These are phyloP conservation scores for Drosophila pachea DNA, from an alignment of 1,140 invertebrate species.

Conservation along the genomic window DNA sequence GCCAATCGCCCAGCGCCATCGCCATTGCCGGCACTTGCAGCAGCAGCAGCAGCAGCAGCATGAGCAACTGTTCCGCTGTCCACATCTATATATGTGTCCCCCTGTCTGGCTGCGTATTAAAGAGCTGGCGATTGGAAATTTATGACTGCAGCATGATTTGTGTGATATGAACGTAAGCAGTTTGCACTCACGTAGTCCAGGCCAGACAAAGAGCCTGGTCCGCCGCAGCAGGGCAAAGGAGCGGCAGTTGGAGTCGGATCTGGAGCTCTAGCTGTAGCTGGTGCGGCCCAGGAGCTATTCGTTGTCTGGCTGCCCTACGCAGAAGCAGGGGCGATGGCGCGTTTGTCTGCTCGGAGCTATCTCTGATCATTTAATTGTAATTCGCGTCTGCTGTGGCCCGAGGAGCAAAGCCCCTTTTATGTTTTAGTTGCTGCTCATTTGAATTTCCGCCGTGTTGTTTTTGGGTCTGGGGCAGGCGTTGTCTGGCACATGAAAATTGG, in stretches of 20 bases:
- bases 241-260: neutral
- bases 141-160: slow-evolving; percentile 77
- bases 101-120: slow-evolving; percentile 36
- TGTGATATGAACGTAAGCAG: slow-evolving; percentile 75
- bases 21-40: slow-evolving; percentile 34
- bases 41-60: slow-evolving; percentile 31
- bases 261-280: slow-evolving; percentile 12
- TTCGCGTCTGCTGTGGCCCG: slow-evolving; percentile 57
- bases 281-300: slow-evolving; percentile 17
- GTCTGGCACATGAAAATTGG: slow-evolving; percentile 54
- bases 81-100: slow-evolving; percentile 41
- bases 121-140: slow-evolving; percentile 77
- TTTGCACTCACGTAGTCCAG: slow-evolving; percentile 68
- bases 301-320: slow-evolving; percentile 27
- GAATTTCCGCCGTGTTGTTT: slow-evolving; percentile 43
- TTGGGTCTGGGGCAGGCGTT: neutral
- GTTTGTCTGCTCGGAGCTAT: slow-evolving; percentile 66
- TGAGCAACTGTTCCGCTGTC: slow-evolving; percentile 34
- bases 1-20: slow-evolving; percentile 39
- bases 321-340: slow-evolving; percentile 30
- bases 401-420: slow-evolving; percentile 30
- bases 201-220: slow-evolving; percentile 39
- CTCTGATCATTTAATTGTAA: slow-evolving; percentile 74
- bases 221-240: slow-evolving; percentile 10
- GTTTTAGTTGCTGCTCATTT: slow-evolving; percentile 63